A percentile compares a stretch with the other conserved stretches of the same genome.
Conservation (phyloP, 1,140 invertebrate genomes). For the Linepithema humile region DNA sequence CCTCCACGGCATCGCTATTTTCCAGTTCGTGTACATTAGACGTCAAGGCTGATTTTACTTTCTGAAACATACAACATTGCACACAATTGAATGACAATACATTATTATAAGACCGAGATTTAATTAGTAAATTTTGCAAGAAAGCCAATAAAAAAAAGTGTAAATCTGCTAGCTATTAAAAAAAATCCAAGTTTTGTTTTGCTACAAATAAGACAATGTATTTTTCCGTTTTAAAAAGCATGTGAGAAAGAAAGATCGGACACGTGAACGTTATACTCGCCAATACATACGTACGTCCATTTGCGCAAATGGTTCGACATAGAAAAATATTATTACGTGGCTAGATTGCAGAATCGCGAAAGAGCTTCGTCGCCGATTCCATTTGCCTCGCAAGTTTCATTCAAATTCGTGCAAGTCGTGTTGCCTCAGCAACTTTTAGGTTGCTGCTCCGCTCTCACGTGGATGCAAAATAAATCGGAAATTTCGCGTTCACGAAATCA, state of each 20-base stretch:
- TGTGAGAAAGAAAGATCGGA: neutral
- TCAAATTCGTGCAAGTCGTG: slow-evolving; percentile 1
- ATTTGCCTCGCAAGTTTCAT: slow-evolving; percentile 19
- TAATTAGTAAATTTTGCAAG: neutral
- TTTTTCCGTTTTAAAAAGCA: neutral
- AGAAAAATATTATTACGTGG: slow-evolving; percentile 18
- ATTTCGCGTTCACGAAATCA: too few species aligned
- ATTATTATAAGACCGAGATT: too few species aligned
- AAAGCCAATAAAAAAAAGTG: neutral
- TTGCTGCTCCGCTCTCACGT: neutral
- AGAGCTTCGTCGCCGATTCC: neutral
- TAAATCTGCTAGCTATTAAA: too few species aligned
- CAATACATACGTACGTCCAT: slow-evolving; percentile 1
- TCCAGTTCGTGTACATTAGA: neutral
- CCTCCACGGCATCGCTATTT: slow-evolving; percentile 62
- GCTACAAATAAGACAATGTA: neutral
- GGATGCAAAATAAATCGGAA: slow-evolving; percentile 9
- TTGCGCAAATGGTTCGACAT: neutral
- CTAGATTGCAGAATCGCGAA: neutral
- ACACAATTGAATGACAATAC: too few species aligned
- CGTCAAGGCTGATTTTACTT: slow-evolving; percentile 37
- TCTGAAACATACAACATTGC: slow-evolving; percentile 72
- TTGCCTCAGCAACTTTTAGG: slow-evolving; percentile 17
- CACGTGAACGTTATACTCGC: neutral
- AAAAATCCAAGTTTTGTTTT: too few species aligned